phyloP scores from a whole-genome alignment of 1,140 invertebrate genomes.

The Glossosoma conforme region DNA sequence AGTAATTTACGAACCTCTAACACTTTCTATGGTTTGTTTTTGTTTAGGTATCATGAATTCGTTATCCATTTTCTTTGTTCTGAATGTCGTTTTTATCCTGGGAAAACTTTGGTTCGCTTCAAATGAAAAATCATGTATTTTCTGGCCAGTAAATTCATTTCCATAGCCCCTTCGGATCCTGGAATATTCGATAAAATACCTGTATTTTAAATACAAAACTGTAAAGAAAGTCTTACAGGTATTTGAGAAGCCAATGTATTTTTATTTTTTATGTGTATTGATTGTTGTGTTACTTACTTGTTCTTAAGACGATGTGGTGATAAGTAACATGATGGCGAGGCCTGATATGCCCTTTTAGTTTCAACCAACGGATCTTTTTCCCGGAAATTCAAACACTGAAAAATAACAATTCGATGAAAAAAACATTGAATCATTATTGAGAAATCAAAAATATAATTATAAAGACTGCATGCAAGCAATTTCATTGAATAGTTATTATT shows the following conservation, averaged over 20 bases:
- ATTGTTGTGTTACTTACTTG: slow-evolving; percentile 21
- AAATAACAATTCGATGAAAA: neutral
- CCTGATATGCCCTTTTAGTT: slow-evolving; percentile 18
- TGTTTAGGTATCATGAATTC: slow-evolving; percentile 40
- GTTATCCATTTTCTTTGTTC: slow-evolving; percentile 41
- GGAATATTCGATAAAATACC: too few relatives aligned
- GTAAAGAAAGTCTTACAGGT: too few relatives aligned
- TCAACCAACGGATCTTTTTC: slow-evolving; percentile 12
- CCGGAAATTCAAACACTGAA: neutral
- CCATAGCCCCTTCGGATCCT: slow-evolving; percentile 17
- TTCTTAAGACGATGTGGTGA: slow-evolving; percentile 26
- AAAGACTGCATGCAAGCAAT: too few relatives aligned
- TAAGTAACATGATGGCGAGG: slow-evolving; percentile 25
- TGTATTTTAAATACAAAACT: too few relatives aligned
- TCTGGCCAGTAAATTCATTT: slow-evolving; percentile 2
- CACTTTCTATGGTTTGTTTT: slow-evolving; percentile 42
- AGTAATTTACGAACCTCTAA: slow-evolving; percentile 36
- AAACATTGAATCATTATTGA: neutral
- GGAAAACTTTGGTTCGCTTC: slow-evolving; percentile 48
- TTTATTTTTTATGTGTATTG: too few relatives aligned
- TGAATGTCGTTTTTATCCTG: slow-evolving; percentile 36
- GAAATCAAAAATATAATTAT: slow-evolving; percentile 2
- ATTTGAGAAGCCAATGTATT: too few relatives aligned
- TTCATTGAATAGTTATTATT: too few relatives aligned
- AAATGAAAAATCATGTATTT: slow-evolving; percentile 38